Percentiles rank a stretch among this genome's conserved stretches.
Conservation (phyloP, 2,113 vertebrate species). For the Strigops habroptila region DNA sequence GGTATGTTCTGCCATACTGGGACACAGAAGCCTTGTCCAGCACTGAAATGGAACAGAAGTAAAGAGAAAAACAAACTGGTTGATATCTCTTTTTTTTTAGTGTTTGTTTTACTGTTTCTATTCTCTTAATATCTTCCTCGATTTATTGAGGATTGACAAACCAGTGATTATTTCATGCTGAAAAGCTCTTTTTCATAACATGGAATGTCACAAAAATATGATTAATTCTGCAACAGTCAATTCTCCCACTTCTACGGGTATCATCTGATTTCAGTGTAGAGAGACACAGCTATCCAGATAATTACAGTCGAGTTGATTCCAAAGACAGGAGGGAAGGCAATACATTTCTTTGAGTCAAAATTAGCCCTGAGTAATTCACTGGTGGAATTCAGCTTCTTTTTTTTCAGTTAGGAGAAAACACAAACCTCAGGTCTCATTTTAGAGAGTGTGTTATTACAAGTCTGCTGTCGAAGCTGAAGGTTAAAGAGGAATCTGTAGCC, state of each 20-base stretch:
- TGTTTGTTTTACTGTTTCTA: conserved; percentile 26
- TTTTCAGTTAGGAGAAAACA: background rate
- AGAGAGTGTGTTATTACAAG: background rate
- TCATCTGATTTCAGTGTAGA: conserved; percentile 48
- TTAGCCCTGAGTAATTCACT: conserved; percentile 28
- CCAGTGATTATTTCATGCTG: background rate
- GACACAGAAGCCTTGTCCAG: background rate
- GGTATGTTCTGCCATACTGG: background rate
- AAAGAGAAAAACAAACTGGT: background rate
- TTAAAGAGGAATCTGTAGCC: background rate
- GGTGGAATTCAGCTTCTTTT: conserved; percentile 2
- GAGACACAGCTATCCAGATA: conserved; percentile 48
- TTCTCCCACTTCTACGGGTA: conserved; percentile 47
- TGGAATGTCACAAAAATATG: conserved; percentile 24
- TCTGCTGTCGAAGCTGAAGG: background rate
- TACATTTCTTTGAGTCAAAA: conserved; percentile 64
- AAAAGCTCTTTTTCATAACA: conserved; percentile 32
- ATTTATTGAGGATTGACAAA: conserved; percentile 18
- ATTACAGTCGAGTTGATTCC: conserved; percentile 48
- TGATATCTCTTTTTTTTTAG: background rate
- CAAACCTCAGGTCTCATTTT: background rate
- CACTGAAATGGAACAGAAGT: background rate
- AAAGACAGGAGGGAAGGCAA: conserved; percentile 48
- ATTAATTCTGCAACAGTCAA: conserved; percentile 32
- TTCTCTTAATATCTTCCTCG: conserved; percentile 7